phyloP scores from a whole-genome alignment of 2,888 invertebrate species.

The Serrognathus titanus region DNA sequence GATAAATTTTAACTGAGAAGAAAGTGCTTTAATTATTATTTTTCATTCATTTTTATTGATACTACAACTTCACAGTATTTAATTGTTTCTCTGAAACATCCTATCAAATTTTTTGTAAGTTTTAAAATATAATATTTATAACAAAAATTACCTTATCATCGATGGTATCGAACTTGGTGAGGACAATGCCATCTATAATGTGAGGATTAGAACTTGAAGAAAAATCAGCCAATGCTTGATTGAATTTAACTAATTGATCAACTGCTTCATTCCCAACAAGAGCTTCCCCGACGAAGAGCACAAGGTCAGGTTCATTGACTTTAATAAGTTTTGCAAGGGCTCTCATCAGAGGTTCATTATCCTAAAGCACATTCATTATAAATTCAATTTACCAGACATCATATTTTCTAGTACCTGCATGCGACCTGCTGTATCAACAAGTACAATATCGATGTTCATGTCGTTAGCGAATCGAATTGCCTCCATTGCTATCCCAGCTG shows the following conservation, averaged over 20 bases:
- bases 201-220: conserved; percentile 70
- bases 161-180: conserved; percentile 99
- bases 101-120: too few relatives aligned
- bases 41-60: too few relatives aligned
- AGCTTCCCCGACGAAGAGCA: conserved; percentile 99
- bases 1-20: background rate
- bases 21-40: background rate
- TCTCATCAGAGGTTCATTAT: conserved; percentile 98
- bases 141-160: conserved; percentile 78
- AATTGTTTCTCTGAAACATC: too few relatives aligned
- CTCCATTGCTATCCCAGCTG: conserved; percentile 97
- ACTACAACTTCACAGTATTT: too few relatives aligned
- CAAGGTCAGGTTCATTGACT: conserved; percentile 96
- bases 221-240: conserved; percentile 95
- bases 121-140: conserved; percentile 44
- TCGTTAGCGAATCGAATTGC: conserved; percentile 89
- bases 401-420: conserved; percentile 67
- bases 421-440: conserved; percentile 99
- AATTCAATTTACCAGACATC: background rate
- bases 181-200: conserved; percentile 96
- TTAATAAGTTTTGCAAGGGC: conserved; percentile 96
- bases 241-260: conserved; percentile 98
- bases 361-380: conserved; percentile 45
- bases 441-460: conserved; percentile 79
- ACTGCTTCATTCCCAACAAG: conserved; percentile 99